phyloP scores from a whole-genome alignment of 2,113 vertebrate species.

The Indicator indicator region DNA sequence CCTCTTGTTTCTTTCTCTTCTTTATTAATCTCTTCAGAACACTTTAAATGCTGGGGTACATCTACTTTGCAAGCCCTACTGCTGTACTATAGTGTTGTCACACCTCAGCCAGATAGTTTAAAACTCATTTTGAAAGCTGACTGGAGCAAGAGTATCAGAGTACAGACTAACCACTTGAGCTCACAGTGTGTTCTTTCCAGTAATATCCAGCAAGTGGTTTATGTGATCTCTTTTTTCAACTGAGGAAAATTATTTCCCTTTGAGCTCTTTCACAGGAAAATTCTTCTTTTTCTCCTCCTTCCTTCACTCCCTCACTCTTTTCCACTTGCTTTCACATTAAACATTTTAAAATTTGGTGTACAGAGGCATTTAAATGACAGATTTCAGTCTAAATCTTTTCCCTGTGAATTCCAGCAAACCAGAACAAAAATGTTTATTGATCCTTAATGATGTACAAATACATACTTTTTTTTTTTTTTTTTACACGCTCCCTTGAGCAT shows the following conservation, averaged over 20 bases:
- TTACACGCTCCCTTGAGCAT: neutral
- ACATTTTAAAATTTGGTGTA: conserved; percentile 39
- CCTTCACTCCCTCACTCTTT: neutral
- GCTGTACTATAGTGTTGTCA: conserved; percentile 1
- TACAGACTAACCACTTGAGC: neutral
- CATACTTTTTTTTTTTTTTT: neutral
- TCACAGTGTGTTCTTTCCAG: neutral
- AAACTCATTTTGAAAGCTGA: conserved; percentile 32
- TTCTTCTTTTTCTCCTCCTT: neutral
- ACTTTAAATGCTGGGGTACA: conserved; percentile 36
- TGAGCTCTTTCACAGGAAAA: neutral
- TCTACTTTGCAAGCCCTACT: conserved; percentile 37
- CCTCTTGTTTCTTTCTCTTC: conserved; percentile 8
- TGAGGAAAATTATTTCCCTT: conserved; percentile 21
- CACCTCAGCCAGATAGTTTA: conserved; percentile 45
- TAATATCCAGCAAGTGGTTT: conserved; percentile 17
- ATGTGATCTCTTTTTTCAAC: neutral
- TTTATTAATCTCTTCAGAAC: conserved; percentile 49
- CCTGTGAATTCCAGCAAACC: neutral
- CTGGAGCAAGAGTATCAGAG: neutral
- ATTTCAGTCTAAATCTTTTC: neutral
- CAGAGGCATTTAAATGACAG: neutral
- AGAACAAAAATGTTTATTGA: neutral
- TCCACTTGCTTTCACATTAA: conserved; percentile 9
- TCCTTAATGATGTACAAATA: neutral